Conservation (phyloP, 2,797 vertebrate species). For the Setipinna tenuifilis region DNA sequence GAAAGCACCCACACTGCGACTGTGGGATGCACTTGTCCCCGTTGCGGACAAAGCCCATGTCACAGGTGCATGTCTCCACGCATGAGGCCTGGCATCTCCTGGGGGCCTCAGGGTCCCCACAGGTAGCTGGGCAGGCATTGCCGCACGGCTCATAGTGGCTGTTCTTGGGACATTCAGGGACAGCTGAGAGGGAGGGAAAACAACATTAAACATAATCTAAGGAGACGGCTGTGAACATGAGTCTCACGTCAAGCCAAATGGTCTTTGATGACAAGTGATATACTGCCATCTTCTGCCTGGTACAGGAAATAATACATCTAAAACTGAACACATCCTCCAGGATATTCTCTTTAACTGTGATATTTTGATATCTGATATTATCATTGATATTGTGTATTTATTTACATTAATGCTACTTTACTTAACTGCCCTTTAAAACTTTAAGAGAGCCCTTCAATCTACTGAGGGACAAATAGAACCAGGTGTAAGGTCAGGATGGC, state of each 20-base stretch:
- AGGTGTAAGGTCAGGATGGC: too few species aligned
- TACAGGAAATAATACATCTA: background rate
- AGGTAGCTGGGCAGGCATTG: conserved; percentile 73
- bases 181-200: conserved; percentile 63
- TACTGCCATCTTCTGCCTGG: background rate
- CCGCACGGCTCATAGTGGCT: conserved; percentile 75
- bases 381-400: too few species aligned
- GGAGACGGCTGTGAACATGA: background rate
- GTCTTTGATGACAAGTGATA: background rate
- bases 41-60: conserved; percentile 68
- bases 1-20: conserved; percentile 69
- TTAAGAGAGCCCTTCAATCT: too few species aligned
- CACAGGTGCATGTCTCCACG: conserved; percentile 71
- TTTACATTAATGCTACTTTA: too few species aligned
- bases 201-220: background rate
- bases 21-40: conserved; percentile 60
- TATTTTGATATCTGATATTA: too few species aligned
- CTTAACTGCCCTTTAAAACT: too few species aligned
- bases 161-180: conserved; percentile 70
- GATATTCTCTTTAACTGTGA: too few species aligned
- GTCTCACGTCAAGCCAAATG: background rate
- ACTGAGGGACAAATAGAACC: too few species aligned
- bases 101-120: conserved; percentile 58
- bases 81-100: conserved; percentile 68
- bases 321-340: too few species aligned